These are phyloP conservation scores for Meiosimyza decipiens DNA, from an alignment of 2,888 invertebrate genomes.

Conservation along the genomic window DNA sequence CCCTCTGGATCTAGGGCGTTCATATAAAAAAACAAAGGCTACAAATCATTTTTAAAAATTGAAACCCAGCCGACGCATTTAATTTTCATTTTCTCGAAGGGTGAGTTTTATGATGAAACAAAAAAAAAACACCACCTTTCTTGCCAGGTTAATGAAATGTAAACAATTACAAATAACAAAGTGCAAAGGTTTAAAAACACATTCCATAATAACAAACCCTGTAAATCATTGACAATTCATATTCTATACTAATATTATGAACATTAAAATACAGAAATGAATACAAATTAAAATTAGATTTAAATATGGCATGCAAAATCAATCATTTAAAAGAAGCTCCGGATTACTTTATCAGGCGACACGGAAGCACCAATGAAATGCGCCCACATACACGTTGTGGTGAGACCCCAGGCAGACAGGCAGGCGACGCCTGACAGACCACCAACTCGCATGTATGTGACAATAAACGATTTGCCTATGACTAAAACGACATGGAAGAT, in stretches of 20 bases:
- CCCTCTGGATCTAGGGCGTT: no score
- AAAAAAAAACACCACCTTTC: no score
- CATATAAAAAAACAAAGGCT: no score
- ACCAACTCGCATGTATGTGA: neutral
- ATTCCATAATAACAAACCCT: neutral
- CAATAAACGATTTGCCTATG: neutral
- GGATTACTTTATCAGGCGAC: conserved; percentile 54
- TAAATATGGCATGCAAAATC: neutral
- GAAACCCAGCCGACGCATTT: no score
- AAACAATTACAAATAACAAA: no score
- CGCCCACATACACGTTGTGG: conserved; percentile 53
- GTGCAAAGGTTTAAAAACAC: no score
- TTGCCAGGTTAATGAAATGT: no score
- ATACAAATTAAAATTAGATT: neutral
- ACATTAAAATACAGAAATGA: neutral
- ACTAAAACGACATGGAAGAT: neutral
- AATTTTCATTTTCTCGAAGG: no score
- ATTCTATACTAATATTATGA: neutral
- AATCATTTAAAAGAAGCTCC: conserved; percentile 37
- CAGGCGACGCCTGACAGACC: neutral
- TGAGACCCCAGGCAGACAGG: neutral
- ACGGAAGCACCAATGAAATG: conserved; percentile 59
- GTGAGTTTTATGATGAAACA: no score
- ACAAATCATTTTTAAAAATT: no score
- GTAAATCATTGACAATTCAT: neutral